A percentile compares a stretch with the other conserved stretches of the same genome.
Conservation (phyloP, 2,113 vertebrate species). For the Zosterops hypoxanthus region DNA sequence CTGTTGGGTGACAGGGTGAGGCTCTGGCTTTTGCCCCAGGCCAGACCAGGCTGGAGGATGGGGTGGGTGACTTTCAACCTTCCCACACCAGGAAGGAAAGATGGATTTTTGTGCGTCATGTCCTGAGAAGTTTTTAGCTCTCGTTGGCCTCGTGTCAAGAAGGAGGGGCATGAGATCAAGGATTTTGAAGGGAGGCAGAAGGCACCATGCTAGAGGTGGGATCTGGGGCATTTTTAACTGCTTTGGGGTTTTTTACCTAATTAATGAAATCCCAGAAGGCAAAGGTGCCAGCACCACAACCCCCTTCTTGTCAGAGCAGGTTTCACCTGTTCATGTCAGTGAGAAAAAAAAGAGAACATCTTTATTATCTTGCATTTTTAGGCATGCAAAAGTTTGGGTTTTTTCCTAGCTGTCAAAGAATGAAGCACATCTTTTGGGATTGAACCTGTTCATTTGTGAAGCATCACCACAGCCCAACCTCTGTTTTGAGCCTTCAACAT, state of each 20-base stretch:
- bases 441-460: background rate
- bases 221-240: background rate
- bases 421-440: background rate
- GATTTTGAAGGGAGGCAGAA: background rate
- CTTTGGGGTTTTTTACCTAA: background rate
- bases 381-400: fast-evolving
- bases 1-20: background rate
- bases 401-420: background rate
- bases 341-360: background rate
- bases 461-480: background rate
- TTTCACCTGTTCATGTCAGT: background rate
- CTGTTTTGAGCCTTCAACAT: background rate
- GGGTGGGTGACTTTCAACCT: background rate
- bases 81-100: background rate
- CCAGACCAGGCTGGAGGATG: background rate
- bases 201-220: background rate
- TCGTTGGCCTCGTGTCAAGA: background rate
- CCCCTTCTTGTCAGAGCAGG: background rate
- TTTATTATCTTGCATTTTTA: background rate
- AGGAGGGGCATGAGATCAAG: background rate
- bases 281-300: background rate
- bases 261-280: background rate
- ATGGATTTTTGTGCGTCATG: fast-evolving
- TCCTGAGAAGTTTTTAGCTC: background rate
- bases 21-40: background rate